Evolutionary conservation across 2,113 vertebrate genomes (phyloP), one percentile per base, ranked within the genome.

Genomic region (Corythornis madagascariensis): DNA sequence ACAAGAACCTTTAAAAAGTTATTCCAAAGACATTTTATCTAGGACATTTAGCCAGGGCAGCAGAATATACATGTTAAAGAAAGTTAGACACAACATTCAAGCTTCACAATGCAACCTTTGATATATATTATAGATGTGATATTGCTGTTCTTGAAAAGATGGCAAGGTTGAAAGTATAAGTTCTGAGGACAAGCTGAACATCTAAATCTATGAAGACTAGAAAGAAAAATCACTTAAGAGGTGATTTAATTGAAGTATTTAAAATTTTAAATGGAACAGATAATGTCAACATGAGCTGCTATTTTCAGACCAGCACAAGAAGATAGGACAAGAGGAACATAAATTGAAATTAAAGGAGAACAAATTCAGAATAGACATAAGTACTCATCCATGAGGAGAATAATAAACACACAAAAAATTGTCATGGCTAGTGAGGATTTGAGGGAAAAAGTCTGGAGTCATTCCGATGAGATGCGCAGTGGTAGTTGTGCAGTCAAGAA

Each of bases 241-340:
- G 71, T 95, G 93, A 95, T 96, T 96, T 90, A 97, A 94, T 96
- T 96, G 72, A 97, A 96, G 91, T 89, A 93, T 97, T 97, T 96
- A 92, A 96, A 93, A 80, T 93, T 94, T 97, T 95, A 95, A 97
- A 95, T 87, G 76, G 78, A 90, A 92, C 40, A 93, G 91, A 94
- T 96, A 97, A 90, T 96, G 94, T 97, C 94, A 96, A 96, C 89
- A 94, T 45, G 86, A 93, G 78, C 77, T 96, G 56, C 79, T 94
- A 81, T 96, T 95, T 95, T 97, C 94, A 94, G 83, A 86, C 33
- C 74, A 86, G 90, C 59, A 60, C 55, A 93, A 93, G 95, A 94
- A 97, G 92, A 85, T 42, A 96, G 87, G 87, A 95, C 78, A 94
- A 93, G 90, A 88, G 79, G 88, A 95, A 92, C 91, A 97, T 90